phyloP scores from a whole-genome alignment of 2,113 vertebrate species.

The Thymallus thymallus region DNA sequence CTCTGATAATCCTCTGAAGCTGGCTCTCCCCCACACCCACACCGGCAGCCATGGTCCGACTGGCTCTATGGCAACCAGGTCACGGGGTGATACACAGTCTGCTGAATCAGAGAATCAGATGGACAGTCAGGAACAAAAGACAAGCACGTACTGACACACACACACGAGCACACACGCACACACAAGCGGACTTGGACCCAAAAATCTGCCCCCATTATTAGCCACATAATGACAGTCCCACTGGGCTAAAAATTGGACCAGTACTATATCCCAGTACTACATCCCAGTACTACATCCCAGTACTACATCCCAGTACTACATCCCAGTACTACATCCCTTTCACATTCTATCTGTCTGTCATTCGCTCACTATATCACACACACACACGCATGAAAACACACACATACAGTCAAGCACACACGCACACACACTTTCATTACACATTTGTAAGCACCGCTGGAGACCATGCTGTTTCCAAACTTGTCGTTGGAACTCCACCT shows the following conservation, averaged over 20 bases:
- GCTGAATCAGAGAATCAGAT: conserved; percentile 68
- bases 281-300: not conserved
- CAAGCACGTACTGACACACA: conserved; percentile 21
- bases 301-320: no score
- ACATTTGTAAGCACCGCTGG: not conserved
- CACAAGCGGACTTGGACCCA: no score
- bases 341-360: not conserved
- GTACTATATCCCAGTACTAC: not conserved
- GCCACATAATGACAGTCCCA: no score
- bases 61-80: conserved; percentile 60
- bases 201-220: no score
- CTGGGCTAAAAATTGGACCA: no score
- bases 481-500: no score
- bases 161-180: not conserved
- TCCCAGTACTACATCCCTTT: not conserved
- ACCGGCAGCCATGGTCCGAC: conserved; percentile 78
- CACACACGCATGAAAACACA: not conserved
- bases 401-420: no score
- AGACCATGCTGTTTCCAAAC: no score
- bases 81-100: conserved; percentile 63
- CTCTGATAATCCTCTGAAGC: conserved; percentile 91
- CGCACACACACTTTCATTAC: no score
- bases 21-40: conserved; percentile 80
- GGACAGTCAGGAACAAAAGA: conserved; percentile 45
- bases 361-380: not conserved